A percentile compares a stretch with the other conserved stretches of the same genome.
phyloP scores from a whole-genome alignment of 2,888 invertebrate species.

The Bursaphelenchus okinawaensis region DNA sequence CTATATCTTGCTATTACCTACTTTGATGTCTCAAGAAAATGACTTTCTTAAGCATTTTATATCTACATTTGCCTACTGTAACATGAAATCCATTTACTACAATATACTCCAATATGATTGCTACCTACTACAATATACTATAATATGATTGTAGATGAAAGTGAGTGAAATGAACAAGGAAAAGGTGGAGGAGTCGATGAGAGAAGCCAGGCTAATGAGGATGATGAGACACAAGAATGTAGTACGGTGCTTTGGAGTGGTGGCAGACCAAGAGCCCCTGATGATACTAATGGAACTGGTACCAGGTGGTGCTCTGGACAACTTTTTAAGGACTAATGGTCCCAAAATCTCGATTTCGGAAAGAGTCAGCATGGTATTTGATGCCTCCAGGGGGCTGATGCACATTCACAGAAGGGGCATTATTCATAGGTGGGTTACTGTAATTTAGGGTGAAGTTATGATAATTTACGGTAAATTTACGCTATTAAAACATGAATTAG shows the following conservation, averaged over 20 bases:
- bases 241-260: constrained; percentile 77
- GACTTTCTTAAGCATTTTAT: no score
- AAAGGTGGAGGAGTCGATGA: constrained; percentile 28
- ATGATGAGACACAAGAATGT: constrained; percentile 95
- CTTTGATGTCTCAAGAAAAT: no score
- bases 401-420: constrained; percentile 16
- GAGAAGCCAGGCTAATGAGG: constrained; percentile 84
- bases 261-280: constrained; percentile 88
- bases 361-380: constrained; percentile 18
- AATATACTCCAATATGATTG: no score
- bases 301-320: constrained; percentile 22
- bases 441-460: no score
- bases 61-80: no score
- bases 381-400: constrained; percentile 20
- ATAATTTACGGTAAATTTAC: no score
- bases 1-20: no score
- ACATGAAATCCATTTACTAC: no score
- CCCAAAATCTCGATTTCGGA: neutral
- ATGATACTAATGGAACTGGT: constrained; percentile 99
- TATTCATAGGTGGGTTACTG: constrained; percentile 24
- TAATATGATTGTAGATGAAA: no score
- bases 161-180: constrained; percentile 14
- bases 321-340: constrained; percentile 8
- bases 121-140: no score
- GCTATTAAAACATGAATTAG: no score